Base-by-base conservation (phyloP, 2,113 vertebrate species). In the Procavia capensis region DNA sequence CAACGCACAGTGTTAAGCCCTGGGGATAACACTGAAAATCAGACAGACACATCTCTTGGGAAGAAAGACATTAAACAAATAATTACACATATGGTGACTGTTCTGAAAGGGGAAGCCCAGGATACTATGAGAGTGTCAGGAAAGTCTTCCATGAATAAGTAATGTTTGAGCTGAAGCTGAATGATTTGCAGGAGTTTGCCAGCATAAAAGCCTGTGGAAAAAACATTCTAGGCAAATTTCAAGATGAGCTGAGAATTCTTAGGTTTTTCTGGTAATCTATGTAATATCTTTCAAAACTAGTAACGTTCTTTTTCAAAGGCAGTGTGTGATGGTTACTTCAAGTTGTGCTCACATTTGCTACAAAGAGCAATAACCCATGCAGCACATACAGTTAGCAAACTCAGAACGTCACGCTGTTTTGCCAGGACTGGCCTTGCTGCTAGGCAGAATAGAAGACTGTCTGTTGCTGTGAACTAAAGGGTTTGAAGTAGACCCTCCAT, bases 181-280 rank as follows among this genome's bases (percentile, higher is more conserved):
- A 43, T n/a, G 47, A 79, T 39, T 70, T 22, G 17, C 41, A 36
- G 27, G 24, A 25, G 64, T 29, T 84, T 47, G 14, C 47, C n/a
- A 70, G 36, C 29, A 59, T 25, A n/a, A 88, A 85, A 20, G 63
- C 81, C 6, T 66, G 34, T n/a, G 19, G 41, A 27, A 83, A 75
- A 59, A 57, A 3, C 10, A 81, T 66, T 61, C 80, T 7, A 68
- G 66, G 61, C 31, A 74, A 39, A 90, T 61, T 43, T 79, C 86
- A 95, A 25, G 11, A 50, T 61, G 66, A 25, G 14, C 47, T 57
- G 57, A 76, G 63, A 45, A 17, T 63, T 34, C 13, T 84, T 27
- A 43, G 68, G 9, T 75, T 94, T 85, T 94, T 43, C 59, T 63
- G 80, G 80, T 75, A 87, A 87, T 90, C 9, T 31, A 31, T 88